A percentile compares a stretch with the other conserved stretches of the same genome.
These are phyloP conservation scores for Cisticola juncidis DNA, from an alignment of 2,113 vertebrate genomes.

Conservation along the genomic window DNA sequence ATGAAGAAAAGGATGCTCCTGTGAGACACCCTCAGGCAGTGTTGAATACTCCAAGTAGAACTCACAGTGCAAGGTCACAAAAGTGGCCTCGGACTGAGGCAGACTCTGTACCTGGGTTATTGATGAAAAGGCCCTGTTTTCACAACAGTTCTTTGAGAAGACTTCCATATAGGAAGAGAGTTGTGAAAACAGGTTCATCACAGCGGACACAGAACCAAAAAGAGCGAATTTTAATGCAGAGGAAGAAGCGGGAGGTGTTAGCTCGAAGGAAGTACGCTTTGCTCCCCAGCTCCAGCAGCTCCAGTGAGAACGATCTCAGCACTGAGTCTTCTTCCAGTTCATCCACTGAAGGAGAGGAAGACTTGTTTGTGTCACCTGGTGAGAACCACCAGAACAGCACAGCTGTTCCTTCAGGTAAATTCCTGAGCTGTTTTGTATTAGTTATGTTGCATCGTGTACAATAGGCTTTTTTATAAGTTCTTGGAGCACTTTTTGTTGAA, in stretches of 20 bases:
- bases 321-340: conserved; percentile 90
- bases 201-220: conserved; percentile 95
- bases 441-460: neutral
- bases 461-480: neutral
- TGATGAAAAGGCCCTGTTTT: conserved; percentile 92
- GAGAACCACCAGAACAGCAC: conserved; percentile 89
- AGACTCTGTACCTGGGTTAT: conserved; percentile 81
- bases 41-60: conserved; percentile 78
- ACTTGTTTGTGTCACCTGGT: conserved; percentile 87
- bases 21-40: conserved; percentile 75
- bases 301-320: conserved; percentile 91
- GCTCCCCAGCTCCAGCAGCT: conserved; percentile 94
- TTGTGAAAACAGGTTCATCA: conserved; percentile 85
- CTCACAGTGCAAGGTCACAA: conserved; percentile 84
- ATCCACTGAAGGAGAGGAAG: conserved; percentile 92
- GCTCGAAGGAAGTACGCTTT: conserved; percentile 91
- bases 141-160: conserved; percentile 77
- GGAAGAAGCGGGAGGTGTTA: conserved; percentile 92
- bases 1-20: conserved; percentile 85
- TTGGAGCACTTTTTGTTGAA: neutral
- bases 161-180: conserved; percentile 88
- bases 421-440: neutral
- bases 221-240: conserved; percentile 91
- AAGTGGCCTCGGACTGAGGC: conserved; percentile 91
- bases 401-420: conserved; percentile 87